Evolutionary conservation across 1,140 invertebrate genomes (phyloP).

Genomic region (Dreissena polymorpha): DNA sequence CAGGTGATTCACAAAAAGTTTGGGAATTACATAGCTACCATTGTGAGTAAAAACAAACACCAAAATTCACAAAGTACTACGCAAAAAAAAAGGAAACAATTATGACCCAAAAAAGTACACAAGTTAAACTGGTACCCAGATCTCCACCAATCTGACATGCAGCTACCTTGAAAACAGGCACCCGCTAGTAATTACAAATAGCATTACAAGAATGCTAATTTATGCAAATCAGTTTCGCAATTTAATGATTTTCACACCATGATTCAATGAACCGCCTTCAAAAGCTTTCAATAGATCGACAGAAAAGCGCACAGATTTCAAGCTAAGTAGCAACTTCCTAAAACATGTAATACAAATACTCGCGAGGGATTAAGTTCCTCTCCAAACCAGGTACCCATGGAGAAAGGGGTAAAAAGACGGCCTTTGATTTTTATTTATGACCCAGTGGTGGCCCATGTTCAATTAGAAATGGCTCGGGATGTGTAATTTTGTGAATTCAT

Average conservation of each 20-base stretch:
- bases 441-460: slow-evolving; percentile 24
- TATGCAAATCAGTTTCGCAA: slow-evolving; percentile 51
- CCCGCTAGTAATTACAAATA: slow-evolving; percentile 15
- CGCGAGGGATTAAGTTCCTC: slow-evolving; percentile 17
- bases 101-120: not conserved
- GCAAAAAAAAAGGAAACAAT: not conserved
- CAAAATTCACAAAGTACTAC: not conserved
- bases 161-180: slow-evolving; percentile 7
- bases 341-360: slow-evolving; percentile 42
- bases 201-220: slow-evolving; percentile 38
- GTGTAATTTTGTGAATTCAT: slow-evolving; percentile 30
- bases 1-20: no score
- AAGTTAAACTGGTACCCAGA: not conserved
- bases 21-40: no score
- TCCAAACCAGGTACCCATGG: slow-evolving; percentile 23
- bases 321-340: slow-evolving; percentile 9
- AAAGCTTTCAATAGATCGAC: slow-evolving; percentile 21
- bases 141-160: slow-evolving; percentile 16
- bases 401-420: slow-evolving; percentile 37
- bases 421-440: slow-evolving; percentile 44
- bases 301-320: slow-evolving; percentile 11
- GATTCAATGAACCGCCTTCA: slow-evolving; percentile 10
- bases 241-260: slow-evolving; percentile 52
- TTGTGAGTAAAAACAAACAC: not conserved
- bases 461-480: slow-evolving; percentile 13